phyloP scores from a whole-genome alignment of 1,140 invertebrate genomes.

The Lethrus apterus region DNA sequence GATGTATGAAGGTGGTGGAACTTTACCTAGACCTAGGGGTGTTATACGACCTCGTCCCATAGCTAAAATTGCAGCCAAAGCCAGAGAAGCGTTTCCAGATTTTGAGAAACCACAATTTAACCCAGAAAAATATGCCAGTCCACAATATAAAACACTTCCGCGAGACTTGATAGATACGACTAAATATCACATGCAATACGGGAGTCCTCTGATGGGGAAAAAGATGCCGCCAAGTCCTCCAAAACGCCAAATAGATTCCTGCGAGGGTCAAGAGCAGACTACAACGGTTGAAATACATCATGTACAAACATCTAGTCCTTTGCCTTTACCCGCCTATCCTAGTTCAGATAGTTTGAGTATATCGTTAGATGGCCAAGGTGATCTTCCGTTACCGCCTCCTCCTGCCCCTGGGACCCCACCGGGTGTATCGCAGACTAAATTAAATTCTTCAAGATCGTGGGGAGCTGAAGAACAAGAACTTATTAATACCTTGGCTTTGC shows the following conservation, averaged over 20 bases:
- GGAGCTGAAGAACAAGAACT: constrained; percentile 53
- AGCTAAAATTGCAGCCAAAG: constrained; percentile 69
- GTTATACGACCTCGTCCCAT: constrained; percentile 76
- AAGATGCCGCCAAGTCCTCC: constrained; percentile 81
- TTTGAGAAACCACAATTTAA: constrained; percentile 43
- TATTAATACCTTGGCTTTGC: constrained; percentile 56
- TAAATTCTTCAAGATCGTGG: constrained; percentile 49
- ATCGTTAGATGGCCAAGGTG: constrained; percentile 49
- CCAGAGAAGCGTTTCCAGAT: constrained; percentile 41
- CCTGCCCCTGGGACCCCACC: constrained; percentile 45
- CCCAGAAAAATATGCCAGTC: constrained; percentile 33
- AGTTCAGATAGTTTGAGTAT: constrained; percentile 52
- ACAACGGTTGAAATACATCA: constrained; percentile 60
- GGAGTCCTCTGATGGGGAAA: constrained; percentile 57
- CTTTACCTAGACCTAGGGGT: constrained; percentile 73
- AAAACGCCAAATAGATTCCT: constrained; percentile 49
- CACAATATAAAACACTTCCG: constrained; percentile 45
- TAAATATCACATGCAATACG: constrained; percentile 37
- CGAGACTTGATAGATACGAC: constrained; percentile 42
- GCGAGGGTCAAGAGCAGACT: constrained; percentile 36
- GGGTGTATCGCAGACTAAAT: constrained; percentile 42
- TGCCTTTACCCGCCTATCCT: constrained; percentile 52
- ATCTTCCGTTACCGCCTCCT: constrained; percentile 51
- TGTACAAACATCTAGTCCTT: constrained; percentile 46
- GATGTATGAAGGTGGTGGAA: constrained; percentile 65